Percentiles rank a stretch among this genome's conserved stretches.
These are phyloP conservation scores for Acanthosepion lycidas DNA, from an alignment of 2,888 invertebrate species.

Conservation along the genomic window DNA sequence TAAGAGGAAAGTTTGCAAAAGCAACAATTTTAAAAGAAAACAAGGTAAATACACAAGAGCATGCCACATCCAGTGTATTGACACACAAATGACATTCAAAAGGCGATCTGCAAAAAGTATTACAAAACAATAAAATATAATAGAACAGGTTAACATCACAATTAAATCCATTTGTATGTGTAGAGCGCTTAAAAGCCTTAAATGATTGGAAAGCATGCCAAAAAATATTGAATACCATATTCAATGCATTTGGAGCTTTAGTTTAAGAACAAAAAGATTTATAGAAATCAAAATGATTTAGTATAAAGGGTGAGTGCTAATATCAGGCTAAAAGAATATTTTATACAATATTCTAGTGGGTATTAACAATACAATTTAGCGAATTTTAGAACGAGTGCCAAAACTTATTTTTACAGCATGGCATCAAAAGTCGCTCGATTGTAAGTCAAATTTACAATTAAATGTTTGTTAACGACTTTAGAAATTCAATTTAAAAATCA, in stretches of 20 bases:
- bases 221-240: slow-evolving; percentile 6
- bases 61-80: slow-evolving; percentile 40
- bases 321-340: background rate
- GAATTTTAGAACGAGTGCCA: background rate
- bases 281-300: background rate
- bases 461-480: background rate
- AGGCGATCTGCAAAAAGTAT: slow-evolving; percentile 41
- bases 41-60: slow-evolving; percentile 40
- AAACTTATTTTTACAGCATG: background rate
- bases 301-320: background rate
- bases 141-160: slow-evolving; percentile 33
- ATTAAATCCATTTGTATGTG: background rate
- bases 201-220: slow-evolving; percentile 11
- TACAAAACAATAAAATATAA: slow-evolving; percentile 36
- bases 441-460: background rate
- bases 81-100: slow-evolving; percentile 46
- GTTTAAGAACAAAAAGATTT: background rate
- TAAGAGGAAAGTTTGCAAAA: slow-evolving; percentile 47
- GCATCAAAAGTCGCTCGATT: background rate
- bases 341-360: background rate
- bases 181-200: background rate
- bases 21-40: slow-evolving; percentile 41
- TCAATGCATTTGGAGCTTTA: slow-evolving; percentile 9
- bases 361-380: background rate
- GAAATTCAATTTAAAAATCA: background rate